Base-by-base conservation (phyloP, 2,797 vertebrate species). In the Pseudochromis fuscus region DNA sequence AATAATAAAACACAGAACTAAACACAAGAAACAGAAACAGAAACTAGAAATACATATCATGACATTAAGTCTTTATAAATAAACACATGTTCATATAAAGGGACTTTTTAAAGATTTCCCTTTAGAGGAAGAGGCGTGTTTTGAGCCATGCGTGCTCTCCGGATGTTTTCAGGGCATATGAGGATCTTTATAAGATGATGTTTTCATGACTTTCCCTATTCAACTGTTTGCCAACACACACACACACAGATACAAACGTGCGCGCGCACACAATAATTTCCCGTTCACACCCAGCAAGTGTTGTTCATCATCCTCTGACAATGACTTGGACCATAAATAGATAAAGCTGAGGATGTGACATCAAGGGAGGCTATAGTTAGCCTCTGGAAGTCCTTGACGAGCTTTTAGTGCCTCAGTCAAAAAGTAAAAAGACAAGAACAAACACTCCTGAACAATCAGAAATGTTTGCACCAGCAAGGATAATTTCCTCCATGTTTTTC, bases 271-370 rank as follows among this genome's bases (percentile, higher is more conserved):
- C 9, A 63, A 31, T 16, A 65, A 27, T 71, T 71, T 82, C 58
- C 61, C 72, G 21, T 49, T 84, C 30, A 70, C 56, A 11, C 71
- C 57, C 69, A 42, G 35, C 5, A 46, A 72, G 50, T 38, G 57
- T 31, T 64, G 21, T 81, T 71, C 52, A 45, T 77, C 67, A 66
- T 77, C 58, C 30, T 33, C 52, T 63, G 59, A 79, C 72, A 74
- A 46, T 72, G 38, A 85, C 65, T 75, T 67, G 61, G 59, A 65
- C 52, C 72, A 52, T 59, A 80, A 86, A 79, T 73, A 82, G 64
- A 85, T 50, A 25, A 64, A 69, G 66, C 7, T 23, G 46, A 72
- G 67, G 67, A 82, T 53, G 42, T 73, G 50, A 56, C 60, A 57
- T 33, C 0, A 51, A 46, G 23, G 49, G 10, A 67, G 56, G 44